Percentiles rank a stretch among this genome's conserved stretches.
Evolutionary conservation across 2,888 invertebrate genomes (phyloP).

Genomic region (Didymodactylos carnosus): DNA sequence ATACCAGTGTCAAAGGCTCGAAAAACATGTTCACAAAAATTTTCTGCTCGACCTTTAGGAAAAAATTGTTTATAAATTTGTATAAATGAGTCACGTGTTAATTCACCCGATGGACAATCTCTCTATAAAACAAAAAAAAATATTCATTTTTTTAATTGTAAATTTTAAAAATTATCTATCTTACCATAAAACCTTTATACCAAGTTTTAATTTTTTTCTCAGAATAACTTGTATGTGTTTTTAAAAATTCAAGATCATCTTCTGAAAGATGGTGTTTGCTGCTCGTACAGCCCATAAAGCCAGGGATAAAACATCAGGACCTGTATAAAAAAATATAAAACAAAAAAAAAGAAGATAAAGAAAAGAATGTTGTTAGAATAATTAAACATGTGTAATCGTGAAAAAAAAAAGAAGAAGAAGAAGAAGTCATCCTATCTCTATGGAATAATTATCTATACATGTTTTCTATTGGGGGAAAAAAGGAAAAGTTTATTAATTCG

Average conservation of each 20-base stretch:
- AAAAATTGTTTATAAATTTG: not conserved
- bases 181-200: not conserved
- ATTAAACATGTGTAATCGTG: no score
- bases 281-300: not conserved
- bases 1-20: not conserved
- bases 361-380: no score
- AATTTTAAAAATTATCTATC: not conserved
- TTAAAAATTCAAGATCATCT: not conserved
- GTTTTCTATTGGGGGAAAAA: no score
- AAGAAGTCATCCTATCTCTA: no score
- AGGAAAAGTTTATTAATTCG: no score
- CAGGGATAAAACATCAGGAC: no score
- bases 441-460: no score
- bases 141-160: no score
- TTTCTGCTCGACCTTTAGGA: not conserved
- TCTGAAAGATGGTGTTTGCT: not conserved
- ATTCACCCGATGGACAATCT: not conserved
- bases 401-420: no score
- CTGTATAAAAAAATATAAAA: no score
- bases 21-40: not conserved
- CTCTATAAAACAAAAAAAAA: not conserved
- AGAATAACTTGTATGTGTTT: not conserved
- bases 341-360: no score
- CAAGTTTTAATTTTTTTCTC: not conserved
- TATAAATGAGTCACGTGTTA: not conserved